Evolutionary conservation across 2,113 vertebrate species (phyloP), one percentile per base, ranked within the genome.

Genomic region (Nothocercus julius): DNA sequence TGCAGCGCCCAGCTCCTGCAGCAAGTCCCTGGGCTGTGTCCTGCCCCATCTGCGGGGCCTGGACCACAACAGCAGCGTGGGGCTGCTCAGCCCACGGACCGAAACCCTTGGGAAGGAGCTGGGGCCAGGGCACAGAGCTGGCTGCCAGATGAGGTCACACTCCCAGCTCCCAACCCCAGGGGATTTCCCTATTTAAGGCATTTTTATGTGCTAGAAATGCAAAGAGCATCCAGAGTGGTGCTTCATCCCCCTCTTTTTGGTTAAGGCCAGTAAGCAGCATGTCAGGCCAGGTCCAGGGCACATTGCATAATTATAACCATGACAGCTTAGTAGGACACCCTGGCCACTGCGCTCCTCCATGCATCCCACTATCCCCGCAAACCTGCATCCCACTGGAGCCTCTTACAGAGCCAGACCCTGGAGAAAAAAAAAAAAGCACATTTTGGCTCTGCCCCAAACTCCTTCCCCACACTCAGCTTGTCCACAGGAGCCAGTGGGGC

Each of bases 241-340:
- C 56, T 8, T 30, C 28, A 30, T 56, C 16, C 54, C 28, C 16
- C 14, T 30, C 17, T 54, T 28, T 28, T 54, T 30, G 7, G 28
- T 75, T 53, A 42, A 62, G 40, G 36, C 22, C 61, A n/a, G 13
- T 1, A 7, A 1, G 18, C 6, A 18, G 56, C 14, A 88, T 34
- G 56, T 19, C 38, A 53, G 66, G 49, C 5, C 66, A 17, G 20
- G 36, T 5, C n/a, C 51, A 18, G 36, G 51, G 45, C 45, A 84
- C 10, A 0, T 0, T 1, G 6, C 36, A 9, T 5, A 4, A 59
- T 34, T 5, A 18, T 0, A 66, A 45, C 0, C 0, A 0, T 8
- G 51, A 9, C 32, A 47, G 21, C 9, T 22, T 69, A 47, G 22
- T 21, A 47, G 16, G 18, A 32, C 30, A 17, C 22, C 10, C 18